These are phyloP conservation scores for Zeus faber DNA, from an alignment of 2,113 vertebrate species.

Conservation along the genomic window DNA sequence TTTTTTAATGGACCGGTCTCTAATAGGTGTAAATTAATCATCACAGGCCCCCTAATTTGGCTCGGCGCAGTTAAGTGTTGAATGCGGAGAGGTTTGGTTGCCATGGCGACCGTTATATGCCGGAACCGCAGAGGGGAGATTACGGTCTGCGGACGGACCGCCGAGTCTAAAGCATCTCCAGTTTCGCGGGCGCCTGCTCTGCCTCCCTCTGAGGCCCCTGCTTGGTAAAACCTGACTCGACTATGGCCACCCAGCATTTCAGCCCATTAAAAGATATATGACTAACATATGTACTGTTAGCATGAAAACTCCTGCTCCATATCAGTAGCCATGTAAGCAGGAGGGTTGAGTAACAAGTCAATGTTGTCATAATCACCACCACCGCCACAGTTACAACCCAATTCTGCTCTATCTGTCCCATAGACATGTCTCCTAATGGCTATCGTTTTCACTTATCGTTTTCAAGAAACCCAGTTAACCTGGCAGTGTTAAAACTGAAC, in stretches of 20 bases:
- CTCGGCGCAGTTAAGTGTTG: conserved; percentile 20
- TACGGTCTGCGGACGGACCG: conserved; percentile 41
- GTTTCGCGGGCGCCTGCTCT: conserved; percentile 37
- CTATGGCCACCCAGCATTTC: conserved; percentile 52
- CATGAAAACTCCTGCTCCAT: conserved; percentile 55
- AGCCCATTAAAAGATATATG: conserved; percentile 34
- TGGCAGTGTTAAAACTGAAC: conserved; percentile 99
- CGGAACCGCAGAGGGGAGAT: conserved; percentile 48
- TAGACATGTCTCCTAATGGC: conserved; percentile 78
- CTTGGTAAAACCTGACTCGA: conserved; percentile 70
- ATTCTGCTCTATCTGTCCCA: conserved; percentile 55
- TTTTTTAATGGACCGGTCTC: not conserved
- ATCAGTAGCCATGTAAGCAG: conserved; percentile 43
- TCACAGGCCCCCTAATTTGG: not conserved
- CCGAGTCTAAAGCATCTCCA: conserved; percentile 45
- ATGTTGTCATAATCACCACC: conserved; percentile 62
- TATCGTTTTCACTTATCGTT: conserved; percentile 76
- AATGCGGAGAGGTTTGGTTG: conserved; percentile 38
- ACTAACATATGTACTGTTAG: conserved; percentile 48
- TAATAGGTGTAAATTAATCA: conserved; percentile 30
- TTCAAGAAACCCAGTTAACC: conserved; percentile 99
- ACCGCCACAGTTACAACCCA: conserved; percentile 42
- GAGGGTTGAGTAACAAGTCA: conserved; percentile 39
- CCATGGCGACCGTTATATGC: conserved; percentile 44
- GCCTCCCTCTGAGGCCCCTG: conserved; percentile 54